Evolutionary conservation across 2,797 vertebrate species (phyloP).

Genomic region (Helarctos malayanus): DNA sequence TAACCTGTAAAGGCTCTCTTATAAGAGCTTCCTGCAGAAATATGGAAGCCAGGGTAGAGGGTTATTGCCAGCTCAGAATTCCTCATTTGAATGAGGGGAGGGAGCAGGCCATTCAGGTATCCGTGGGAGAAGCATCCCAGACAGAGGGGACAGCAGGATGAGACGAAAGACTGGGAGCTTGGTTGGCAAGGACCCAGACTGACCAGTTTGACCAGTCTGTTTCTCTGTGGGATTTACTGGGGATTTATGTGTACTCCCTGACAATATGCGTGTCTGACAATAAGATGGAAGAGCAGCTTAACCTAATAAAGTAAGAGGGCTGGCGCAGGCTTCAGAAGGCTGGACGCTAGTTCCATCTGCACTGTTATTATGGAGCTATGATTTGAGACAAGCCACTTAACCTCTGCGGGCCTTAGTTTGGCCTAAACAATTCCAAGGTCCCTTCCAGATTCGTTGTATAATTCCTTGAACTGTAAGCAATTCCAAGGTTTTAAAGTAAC

Average conservation of each 20-base stretch:
- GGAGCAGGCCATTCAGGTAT: neutral
- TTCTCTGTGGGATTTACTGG: neutral
- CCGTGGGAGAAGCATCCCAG: neutral
- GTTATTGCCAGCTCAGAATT: neutral
- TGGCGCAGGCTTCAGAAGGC: neutral
- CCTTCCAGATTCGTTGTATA: neutral
- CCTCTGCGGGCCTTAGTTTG: neutral
- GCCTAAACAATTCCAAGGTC: neutral
- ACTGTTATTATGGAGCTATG: neutral
- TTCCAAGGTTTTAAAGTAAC: neutral
- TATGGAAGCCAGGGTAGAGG: neutral
- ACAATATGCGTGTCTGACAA: neutral
- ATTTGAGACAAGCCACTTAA: neutral
- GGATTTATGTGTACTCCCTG: neutral
- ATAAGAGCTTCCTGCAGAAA: neutral
- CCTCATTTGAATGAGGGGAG: neutral
- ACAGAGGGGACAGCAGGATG: neutral
- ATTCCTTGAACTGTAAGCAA: slow-evolving; percentile 8
- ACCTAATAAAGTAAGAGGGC: neutral
- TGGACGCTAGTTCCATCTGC: neutral
- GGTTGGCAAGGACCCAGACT: neutral
- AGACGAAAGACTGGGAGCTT: neutral
- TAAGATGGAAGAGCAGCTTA: neutral
- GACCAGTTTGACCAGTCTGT: neutral
- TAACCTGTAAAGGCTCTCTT: neutral